Base-by-base conservation (phyloP, 2,888 invertebrate species). In the Troides aeacus region DNA sequence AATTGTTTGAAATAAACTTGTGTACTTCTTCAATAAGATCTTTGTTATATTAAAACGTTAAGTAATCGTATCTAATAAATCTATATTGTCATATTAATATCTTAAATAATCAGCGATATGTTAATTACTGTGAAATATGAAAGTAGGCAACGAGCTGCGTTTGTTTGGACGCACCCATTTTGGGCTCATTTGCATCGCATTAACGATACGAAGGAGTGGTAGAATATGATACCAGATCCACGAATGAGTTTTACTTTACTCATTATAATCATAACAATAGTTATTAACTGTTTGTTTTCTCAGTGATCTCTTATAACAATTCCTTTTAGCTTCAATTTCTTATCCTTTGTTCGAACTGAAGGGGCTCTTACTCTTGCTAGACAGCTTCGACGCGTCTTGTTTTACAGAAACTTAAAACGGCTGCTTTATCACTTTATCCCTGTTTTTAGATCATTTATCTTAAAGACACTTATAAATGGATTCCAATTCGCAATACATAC, bases 371-470 rank as follows among this genome's bases (percentile, higher is more conserved):
- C 17, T 42, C 62, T 30, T 62, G 46, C 39, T 58, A 17, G 62
- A 68, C 62, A 68, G 57, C 46, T 57, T 18, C 46, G 50, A 36
- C 56, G 58, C 57, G 21, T 58, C 58, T 68, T 63, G 50, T 68
- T 63, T 68, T 58, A 36, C 62, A 50, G 30, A n/a, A 42, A 57
- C 21, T 67, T 24, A 58, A 59, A 50, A 46, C 46, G 63, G 46
- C 21, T 50, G 21, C 21, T 63, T 68, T 63, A 68, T 63, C 36
- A 59, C 21, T 68, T 63, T 36, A 50, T 63, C 23, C 23, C 10
- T 50, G 50, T 62, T 50, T 46, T 63, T 50, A 23, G 63, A 36
- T 23, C 46, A 58, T 62, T 68, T 63, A 36, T 62, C 62, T 68
- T 12, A 42, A 46, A n/a, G 62, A 62, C 56, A 42, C 24, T 12